Base-by-base conservation (phyloP, 2,113 vertebrate species). In the Brienomyrus brachyistius region DNA sequence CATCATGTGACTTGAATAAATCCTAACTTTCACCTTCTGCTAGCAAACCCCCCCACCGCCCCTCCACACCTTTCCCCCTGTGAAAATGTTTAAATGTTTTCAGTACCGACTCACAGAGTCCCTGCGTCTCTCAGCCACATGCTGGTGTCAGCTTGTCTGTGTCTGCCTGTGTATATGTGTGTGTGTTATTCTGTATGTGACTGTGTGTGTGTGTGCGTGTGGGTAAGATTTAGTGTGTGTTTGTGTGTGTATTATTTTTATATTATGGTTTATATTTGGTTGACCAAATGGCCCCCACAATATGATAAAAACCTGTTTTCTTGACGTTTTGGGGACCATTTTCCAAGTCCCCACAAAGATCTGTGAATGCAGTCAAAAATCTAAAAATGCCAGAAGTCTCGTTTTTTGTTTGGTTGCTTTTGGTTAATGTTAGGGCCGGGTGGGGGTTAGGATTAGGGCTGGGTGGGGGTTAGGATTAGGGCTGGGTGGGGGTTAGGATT, bases 1-100 rank as follows among this genome's bases (percentile, higher is more conserved):
- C 89, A 91, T 91, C 84, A 17, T 54, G 47, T 91, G 56, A 70
- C 82, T 91, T 90, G 88, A 92, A 88, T 88, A 13, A 54, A 66
- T 91, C 90, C 91, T 35, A 91, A 66, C 54, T 52, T 87, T 8
- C 8, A n/a, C 88, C 52, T 86, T 89, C 86, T 80, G 89, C 52
- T 45, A 62, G 19, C 15, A 56, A 5, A 40, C 84, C 74, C 47
- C 74, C 48, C 88, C 43, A 35, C 11, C 70, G 1, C 31, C 11
- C 47, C 19, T 48, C 8, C 21, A 86, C 23, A 86, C n/a, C 48
- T n/a, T 23, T n/a, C 27, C 84, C 15, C 77, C 40, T 43, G 40
- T 45, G 19, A 40, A 82, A 56, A 56, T 56, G 52, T 50, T 48
- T 45, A 51, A 52, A 86, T 87, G 27, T 50, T 11, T 89, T 82